phyloP scores from a whole-genome alignment of 1,140 invertebrate species.

The Nasonia vitripennis region DNA sequence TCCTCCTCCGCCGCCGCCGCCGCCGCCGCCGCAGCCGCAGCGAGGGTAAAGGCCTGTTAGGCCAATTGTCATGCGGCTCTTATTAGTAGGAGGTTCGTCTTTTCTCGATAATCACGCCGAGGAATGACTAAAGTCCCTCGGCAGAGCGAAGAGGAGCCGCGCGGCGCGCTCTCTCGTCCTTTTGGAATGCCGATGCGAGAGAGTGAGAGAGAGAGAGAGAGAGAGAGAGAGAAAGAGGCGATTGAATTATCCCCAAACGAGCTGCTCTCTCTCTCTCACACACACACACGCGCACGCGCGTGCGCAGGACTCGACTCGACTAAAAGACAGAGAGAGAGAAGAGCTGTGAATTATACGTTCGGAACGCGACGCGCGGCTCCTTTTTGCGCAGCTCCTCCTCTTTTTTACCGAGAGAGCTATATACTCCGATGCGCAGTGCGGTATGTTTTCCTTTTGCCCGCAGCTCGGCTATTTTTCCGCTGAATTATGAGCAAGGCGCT shows the following conservation, averaged over 20 bases:
- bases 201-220: too few relatives aligned
- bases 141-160: too few relatives aligned
- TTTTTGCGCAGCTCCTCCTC: conserved; percentile 24
- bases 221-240: not conserved
- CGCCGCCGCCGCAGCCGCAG: conserved; percentile 39
- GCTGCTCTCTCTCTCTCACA: not conserved
- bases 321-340: not conserved
- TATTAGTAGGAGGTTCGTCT: conserved; percentile 59
- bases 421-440: not conserved
- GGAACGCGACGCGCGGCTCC: conserved; percentile 32
- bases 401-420: not conserved
- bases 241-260: conserved; percentile 48
- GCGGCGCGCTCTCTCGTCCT: not conserved
- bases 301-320: not conserved
- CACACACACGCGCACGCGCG: not conserved
- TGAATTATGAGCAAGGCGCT: not conserved
- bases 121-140: conserved; percentile 29
- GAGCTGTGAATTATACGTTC: conserved; percentile 45
- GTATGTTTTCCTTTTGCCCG: too few relatives aligned
- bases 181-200: conserved; percentile 38
- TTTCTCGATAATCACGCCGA: conserved; percentile 55
- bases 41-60: conserved; percentile 53
- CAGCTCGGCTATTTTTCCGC: too few relatives aligned
- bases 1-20: conserved; percentile 43
- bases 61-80: conserved; percentile 60